phyloP scores from a whole-genome alignment of 92 coral and sea anemone species.

The Desmophyllum pertusum region DNA sequence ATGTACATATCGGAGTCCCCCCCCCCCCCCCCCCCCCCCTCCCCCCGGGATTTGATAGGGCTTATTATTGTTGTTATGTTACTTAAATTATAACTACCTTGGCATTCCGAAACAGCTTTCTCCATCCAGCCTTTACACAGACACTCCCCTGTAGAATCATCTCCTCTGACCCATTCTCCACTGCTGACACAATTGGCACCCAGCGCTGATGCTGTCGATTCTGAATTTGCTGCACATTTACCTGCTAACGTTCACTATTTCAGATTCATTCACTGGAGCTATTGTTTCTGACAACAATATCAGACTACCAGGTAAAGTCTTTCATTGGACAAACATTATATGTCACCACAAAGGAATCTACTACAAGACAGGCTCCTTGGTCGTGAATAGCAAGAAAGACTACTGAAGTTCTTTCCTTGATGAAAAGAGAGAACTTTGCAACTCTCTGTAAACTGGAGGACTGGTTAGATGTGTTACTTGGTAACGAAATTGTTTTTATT shows the following conservation, averaged over 20 bases:
- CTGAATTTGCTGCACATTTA: slow-evolving; percentile 53
- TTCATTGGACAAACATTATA: slow-evolving; percentile 63
- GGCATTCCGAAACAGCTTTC: slow-evolving; percentile 29
- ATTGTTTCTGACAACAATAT: slow-evolving; percentile 56
- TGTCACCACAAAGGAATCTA: slow-evolving; percentile 47
- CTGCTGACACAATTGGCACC: slow-evolving; percentile 64
- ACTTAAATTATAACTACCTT: too few relatives aligned
- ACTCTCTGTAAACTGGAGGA: slow-evolving; percentile 7
- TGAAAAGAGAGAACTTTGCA: slow-evolving; percentile 28
- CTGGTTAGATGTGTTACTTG: slow-evolving; percentile 8
- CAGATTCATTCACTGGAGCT: slow-evolving; percentile 67
- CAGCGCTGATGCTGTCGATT: slow-evolving; percentile 47
- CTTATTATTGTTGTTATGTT: too few relatives aligned
- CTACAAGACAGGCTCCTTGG: slow-evolving; percentile 61
- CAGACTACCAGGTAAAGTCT: slow-evolving; percentile 56
- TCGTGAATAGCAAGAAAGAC: slow-evolving; percentile 70
- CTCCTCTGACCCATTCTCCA: slow-evolving; percentile 65
- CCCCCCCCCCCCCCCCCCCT: too few relatives aligned
- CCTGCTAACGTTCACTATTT: slow-evolving; percentile 56
- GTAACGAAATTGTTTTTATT: neutral
- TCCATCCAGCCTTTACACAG: slow-evolving; percentile 73
- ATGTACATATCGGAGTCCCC: too few relatives aligned
- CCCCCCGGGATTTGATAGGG: too few relatives aligned
- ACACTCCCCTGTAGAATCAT: slow-evolving; percentile 42
- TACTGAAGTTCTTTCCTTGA: slow-evolving; percentile 41